Conservation (phyloP, 2,888 invertebrate species). For the Elgonia sp. region DNA sequence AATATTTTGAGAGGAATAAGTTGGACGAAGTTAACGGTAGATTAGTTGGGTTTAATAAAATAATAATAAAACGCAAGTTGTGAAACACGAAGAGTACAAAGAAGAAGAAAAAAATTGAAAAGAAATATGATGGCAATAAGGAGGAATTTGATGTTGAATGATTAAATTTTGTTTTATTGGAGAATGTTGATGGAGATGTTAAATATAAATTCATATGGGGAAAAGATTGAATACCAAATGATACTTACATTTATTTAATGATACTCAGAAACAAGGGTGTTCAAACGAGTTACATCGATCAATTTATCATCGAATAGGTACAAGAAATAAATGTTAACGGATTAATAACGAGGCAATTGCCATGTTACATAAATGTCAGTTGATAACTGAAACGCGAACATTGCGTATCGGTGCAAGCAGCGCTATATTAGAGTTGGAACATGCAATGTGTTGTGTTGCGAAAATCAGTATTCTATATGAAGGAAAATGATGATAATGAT, state of each 20-base stretch:
- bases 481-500: slow-evolving; percentile 60
- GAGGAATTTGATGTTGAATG: no score
- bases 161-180: no score
- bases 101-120: no score
- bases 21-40: neutral
- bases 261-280: neutral
- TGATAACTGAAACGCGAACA: slow-evolving; percentile 66
- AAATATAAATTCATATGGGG: neutral
- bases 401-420: slow-evolving; percentile 57
- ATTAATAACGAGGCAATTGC: slow-evolving; percentile 63
- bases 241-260: slow-evolving; percentile 13
- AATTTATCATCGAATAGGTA: slow-evolving; percentile 39
- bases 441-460: slow-evolving; percentile 59
- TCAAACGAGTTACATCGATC: slow-evolving; percentile 19
- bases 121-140: no score
- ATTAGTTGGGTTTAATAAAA: slow-evolving; percentile 16
- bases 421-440: slow-evolving; percentile 42
- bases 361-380: slow-evolving; percentile 67
- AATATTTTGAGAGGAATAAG: slow-evolving; percentile 5
- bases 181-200: neutral
- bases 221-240: slow-evolving; percentile 2
- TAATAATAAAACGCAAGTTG: neutral
- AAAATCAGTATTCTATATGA: slow-evolving; percentile 44
- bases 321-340: slow-evolving; percentile 62
- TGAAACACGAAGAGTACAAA: neutral